Conservation (phyloP, 2,797 vertebrate genomes). For the Liasis olivaceus region DNA sequence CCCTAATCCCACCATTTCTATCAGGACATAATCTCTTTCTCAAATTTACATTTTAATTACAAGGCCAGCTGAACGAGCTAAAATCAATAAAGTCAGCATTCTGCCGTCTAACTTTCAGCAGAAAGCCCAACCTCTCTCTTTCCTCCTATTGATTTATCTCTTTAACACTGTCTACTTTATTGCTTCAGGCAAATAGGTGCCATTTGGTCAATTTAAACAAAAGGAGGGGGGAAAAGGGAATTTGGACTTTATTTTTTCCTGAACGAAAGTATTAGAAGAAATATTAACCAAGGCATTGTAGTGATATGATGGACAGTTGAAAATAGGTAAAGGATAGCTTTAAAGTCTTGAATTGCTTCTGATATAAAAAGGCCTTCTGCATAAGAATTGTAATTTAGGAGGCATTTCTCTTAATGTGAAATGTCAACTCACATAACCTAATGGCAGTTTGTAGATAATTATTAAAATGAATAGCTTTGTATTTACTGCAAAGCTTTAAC, state of each 20-base stretch:
- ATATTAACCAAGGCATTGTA: conserved; percentile 12
- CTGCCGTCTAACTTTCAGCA: conserved; percentile 74
- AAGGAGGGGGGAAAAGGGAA: conserved; percentile 49
- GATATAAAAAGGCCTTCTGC: not conserved
- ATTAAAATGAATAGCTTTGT: not conserved
- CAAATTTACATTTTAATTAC: conserved; percentile 99
- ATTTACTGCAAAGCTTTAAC: not conserved
- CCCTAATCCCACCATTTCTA: conserved; percentile 91
- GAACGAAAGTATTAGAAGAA: conserved; percentile 17
- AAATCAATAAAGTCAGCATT: conserved; percentile 93
- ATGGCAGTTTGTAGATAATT: conserved; percentile 36
- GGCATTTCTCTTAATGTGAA: not conserved
- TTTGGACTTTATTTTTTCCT: conserved; percentile 57
- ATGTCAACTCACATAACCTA: conserved; percentile 33
- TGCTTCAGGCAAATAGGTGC: conserved; percentile 84
- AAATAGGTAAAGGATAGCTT: conserved; percentile 12
- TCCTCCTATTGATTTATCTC: conserved; percentile 84
- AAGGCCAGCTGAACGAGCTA: conserved; percentile 92
- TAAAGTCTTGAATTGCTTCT: not conserved
- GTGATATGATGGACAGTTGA: not conserved
- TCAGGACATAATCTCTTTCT: conserved; percentile 98
- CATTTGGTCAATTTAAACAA: conserved; percentile 82
- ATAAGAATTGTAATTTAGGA: not conserved
- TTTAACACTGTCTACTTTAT: conserved; percentile 80
- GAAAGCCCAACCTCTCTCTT: conserved; percentile 78